Evolutionary conservation across 1,140 invertebrate genomes (phyloP), one percentile per base, ranked within the genome.

Genomic region (Drosophila pseudoananassae): DNA sequence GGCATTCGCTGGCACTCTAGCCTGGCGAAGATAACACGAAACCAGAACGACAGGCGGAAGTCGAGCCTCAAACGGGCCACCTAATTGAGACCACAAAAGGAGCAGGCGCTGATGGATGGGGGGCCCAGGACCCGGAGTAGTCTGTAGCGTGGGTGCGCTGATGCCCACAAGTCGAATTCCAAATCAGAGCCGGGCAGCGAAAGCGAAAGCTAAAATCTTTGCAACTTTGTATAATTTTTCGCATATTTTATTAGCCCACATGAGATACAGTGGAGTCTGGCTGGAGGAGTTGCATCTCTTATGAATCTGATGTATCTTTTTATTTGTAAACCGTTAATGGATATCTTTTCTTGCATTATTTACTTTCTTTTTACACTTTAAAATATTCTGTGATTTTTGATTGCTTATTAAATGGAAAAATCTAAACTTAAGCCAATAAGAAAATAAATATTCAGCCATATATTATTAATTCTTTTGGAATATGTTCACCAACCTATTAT

Each of bases 51-150:
- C 53, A 55, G 59, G 65, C 46, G 76, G 56, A 79, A 63, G 65
- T 50, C 50, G 61, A 58, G 59, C 72, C 55, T 68, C 60, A 47
- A 65, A 50, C 49, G 63, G 46, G 38, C 55, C 58, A 55, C 56
- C 73, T 85, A 85, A 85, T 85, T 85, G 81, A 85, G 81, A 85
- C 81, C 82, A 76, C 59, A 74, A 61, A 49, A 68, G 63, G 59
- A 59, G 63, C 43, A 58, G 43, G 43, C 43, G 17, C 43, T 20
- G 43, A 23, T 10, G 17, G 17, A 46, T 46, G 43, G 64, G 27
- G 31, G 59, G 58, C 14, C n/a, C 23, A 31, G 52, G 12, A 27
- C 31, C 27, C 45, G 27, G n/a, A 38, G 51, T 14, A 25, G 17
- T 14, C 3, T 1, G 1, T 50, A 20, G 5, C 1, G 3, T 50